Base-by-base conservation (phyloP, 1,140 invertebrate species). In the Nephila pilipes region DNA sequence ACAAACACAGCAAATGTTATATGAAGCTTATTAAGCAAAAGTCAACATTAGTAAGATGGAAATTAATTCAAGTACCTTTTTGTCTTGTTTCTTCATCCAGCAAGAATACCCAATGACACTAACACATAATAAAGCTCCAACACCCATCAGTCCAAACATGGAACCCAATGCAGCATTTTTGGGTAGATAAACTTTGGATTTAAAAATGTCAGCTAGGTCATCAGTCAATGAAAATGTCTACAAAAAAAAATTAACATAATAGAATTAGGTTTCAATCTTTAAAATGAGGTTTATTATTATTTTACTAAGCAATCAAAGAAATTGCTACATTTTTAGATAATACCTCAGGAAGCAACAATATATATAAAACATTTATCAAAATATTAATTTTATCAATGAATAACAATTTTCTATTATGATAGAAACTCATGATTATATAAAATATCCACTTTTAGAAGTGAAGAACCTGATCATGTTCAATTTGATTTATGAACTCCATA, bases 171-270 rank as follows among this genome's bases (percentile, higher is more conserved):
- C 87, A 32, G 65, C 25, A 75, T 55, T 65, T 79, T 79, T 89
- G 20, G 87, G 87, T 20, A 69, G 12, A 29, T 89, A 60, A 14
- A 89, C 69, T 79, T 89, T 89, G 63, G 38, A 18, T 57, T 89
- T 89, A 20, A 89, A 89, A 10, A 89, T 29, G 79, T 79, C n/a
- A 18, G 89, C 89, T 14, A 91, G 60, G 6, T 91, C 89, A 25
- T 91, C 89, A 6, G 89, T 91, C n/a, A 91, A 55, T 18, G 89
- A 36, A 83, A 91, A 91, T 20, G 80, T 12, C 89, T 91, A 32
- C 58, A 83, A 83, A 81, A 81, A 80, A 32, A 65, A 25, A 60
- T 18, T 22, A 60, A 60, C 46, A 46, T 10, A 46, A 46, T 4
- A 46, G 2, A 46, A 46, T 46, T 46, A 46, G 6, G 46, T 10